Evolutionary conservation across 2,113 vertebrate species (phyloP).

Genomic region (Dipodomys merriami): DNA sequence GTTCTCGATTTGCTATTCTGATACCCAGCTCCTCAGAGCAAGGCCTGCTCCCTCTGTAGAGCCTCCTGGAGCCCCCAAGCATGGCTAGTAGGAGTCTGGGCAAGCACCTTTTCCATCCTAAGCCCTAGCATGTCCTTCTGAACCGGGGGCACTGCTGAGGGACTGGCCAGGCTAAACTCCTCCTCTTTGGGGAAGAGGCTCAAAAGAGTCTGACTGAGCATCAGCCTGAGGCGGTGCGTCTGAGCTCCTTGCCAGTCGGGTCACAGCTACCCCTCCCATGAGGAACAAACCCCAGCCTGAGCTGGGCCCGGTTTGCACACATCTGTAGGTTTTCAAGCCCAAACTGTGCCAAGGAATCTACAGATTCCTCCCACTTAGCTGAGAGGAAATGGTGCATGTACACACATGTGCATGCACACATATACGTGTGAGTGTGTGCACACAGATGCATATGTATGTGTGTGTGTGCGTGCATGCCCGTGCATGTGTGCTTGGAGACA

Average conservation of each 20-base stretch:
- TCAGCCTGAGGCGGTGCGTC: accelerated
- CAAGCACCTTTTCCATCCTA: background rate
- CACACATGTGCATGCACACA: too few species aligned
- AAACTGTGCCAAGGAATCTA: background rate
- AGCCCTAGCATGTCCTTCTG: background rate
- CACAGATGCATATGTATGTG: too few species aligned
- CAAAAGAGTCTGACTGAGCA: background rate
- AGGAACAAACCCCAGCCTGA: background rate
- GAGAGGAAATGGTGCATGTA: background rate
- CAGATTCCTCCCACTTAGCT: background rate
- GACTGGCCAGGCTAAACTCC: too few species aligned
- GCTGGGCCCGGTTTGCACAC: background rate
- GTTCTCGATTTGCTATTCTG: background rate
- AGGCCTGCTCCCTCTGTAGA: background rate
- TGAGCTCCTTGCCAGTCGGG: accelerated
- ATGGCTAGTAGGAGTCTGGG: background rate
- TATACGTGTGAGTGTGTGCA: background rate
- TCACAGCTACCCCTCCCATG: background rate
- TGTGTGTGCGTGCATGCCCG: too few species aligned
- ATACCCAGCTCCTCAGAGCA: background rate
- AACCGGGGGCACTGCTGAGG: too few species aligned
- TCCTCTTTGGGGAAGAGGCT: background rate
- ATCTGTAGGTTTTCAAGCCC: background rate
- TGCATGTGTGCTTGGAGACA: background rate
- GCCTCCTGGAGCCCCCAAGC: background rate